Evolutionary conservation across 2,888 invertebrate genomes (phyloP).

Genomic region (Aleiodes leptofemur): DNA sequence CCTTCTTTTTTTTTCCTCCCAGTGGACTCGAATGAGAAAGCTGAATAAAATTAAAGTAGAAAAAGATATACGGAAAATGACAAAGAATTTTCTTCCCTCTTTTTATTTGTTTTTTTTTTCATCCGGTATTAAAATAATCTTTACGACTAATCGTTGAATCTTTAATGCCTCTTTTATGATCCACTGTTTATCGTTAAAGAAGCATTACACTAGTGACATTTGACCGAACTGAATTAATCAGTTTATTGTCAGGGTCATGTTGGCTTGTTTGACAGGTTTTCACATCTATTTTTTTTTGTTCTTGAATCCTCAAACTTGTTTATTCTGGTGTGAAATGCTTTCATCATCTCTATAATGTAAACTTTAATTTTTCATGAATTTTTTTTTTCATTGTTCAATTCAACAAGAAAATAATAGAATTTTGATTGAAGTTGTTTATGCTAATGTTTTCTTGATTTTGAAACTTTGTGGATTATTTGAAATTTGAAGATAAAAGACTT

Average conservation of each 20-base stretch:
- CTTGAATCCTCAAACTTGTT: too few relatives aligned
- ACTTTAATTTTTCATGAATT: too few relatives aligned
- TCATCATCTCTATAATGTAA: too few relatives aligned
- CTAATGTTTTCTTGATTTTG: too few relatives aligned
- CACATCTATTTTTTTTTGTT: too few relatives aligned
- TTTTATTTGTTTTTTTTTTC: not conserved
- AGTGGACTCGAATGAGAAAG: not conserved
- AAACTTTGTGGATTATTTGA: too few relatives aligned
- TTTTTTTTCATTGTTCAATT: too few relatives aligned
- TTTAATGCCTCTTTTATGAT: slow-evolving; percentile 21
- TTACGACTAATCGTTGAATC: slow-evolving; percentile 20
- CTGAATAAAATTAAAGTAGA: slow-evolving; percentile 3
- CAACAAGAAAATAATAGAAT: too few relatives aligned
- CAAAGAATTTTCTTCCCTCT: not conserved
- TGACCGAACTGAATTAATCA: slow-evolving; percentile 4
- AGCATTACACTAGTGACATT: slow-evolving; percentile 18
- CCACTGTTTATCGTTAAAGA: not conserved
- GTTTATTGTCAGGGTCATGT: too few relatives aligned
- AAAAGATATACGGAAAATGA: slow-evolving; percentile 1
- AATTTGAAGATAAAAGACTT: slow-evolving; percentile 24
- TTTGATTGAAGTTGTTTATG: too few relatives aligned
- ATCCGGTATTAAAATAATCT: slow-evolving; percentile 16
- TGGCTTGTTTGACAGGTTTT: too few relatives aligned
- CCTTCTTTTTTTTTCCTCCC: not conserved
- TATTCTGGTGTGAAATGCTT: too few relatives aligned